Percentiles rank a stretch among this genome's conserved stretches.
Evolutionary conservation across 2,797 vertebrate genomes (phyloP).

Genomic region (Ptychadena robeensis): DNA sequence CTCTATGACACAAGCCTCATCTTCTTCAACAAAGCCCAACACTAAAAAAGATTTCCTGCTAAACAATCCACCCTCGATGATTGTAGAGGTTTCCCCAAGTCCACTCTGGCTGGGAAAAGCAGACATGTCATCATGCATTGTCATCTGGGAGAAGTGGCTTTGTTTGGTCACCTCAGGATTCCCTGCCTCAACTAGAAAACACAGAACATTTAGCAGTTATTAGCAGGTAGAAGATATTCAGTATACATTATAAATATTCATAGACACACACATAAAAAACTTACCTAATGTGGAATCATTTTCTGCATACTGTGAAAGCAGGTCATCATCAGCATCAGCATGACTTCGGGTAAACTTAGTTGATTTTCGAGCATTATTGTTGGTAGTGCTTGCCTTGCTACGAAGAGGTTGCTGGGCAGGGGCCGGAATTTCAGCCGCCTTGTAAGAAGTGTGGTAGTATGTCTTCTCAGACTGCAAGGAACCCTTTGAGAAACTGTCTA

Average conservation of each 20-base stretch:
- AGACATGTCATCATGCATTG: constrained; percentile 64
- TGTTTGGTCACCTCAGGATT: constrained; percentile 59
- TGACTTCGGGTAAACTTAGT: constrained; percentile 65
- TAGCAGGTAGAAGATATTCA: not conserved
- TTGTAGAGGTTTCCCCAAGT: constrained; percentile 69
- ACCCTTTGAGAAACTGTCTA: constrained; percentile 87
- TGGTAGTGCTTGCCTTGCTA: constrained; percentile 54
- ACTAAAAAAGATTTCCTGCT: constrained; percentile 83
- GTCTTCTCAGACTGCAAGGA: constrained; percentile 81
- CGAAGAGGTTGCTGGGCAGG: constrained; percentile 71
- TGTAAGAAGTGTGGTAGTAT: constrained; percentile 84
- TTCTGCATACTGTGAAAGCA: constrained; percentile 90
- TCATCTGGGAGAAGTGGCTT: constrained; percentile 58
- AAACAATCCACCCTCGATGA: constrained; percentile 82
- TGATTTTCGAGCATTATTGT: constrained; percentile 66
- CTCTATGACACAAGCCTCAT: constrained; percentile 79
- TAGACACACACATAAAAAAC: no score
- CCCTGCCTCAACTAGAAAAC: constrained; percentile 74
- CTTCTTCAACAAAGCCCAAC: constrained; percentile 84
- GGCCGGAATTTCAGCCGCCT: constrained; percentile 75
- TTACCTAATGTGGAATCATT: constrained; percentile 80
- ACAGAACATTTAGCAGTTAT: not conserved
- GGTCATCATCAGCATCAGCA: constrained; percentile 83
- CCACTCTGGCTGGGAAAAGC: constrained; percentile 64
- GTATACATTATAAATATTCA: not conserved